Evolutionary conservation across 2,113 vertebrate genomes (phyloP), one percentile per base, ranked within the genome.

Genomic region (Trachemys scripta): DNA sequence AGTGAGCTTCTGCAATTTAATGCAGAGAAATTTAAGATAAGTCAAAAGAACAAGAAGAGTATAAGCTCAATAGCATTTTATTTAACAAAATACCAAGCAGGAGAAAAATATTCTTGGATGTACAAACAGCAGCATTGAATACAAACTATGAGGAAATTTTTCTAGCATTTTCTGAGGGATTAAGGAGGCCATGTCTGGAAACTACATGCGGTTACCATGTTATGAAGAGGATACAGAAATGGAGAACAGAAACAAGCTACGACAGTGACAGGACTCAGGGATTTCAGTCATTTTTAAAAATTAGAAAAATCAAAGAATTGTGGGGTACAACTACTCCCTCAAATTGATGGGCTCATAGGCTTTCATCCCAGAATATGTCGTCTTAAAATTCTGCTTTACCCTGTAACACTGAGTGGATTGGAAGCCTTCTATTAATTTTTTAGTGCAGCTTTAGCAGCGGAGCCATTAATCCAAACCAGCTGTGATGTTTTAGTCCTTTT

Each of bases 381-480:
- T 16, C 91, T 51, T 88, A 25, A 84, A 38, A 42, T 62, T 11
- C 59, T 65, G 87, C 82, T 86, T 35, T 42, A 24, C 57, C 31
- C 54, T 38, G 11, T 31, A n/a, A 24, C 17, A 47, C 3, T 5
- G 11, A 57, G 54, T 3, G 47, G 82, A 29, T 49, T 51, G 45
- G 0, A 80, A 86, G 19, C 75, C 56, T 22, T 80, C 83, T 45
- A 4, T 22, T 25, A 10, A 31, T 14, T 10, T 57, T 79, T 97
- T 57, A 93, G 87, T 78, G 86, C 2, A 94, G 92, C 87, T 95
- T 87, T 93, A 95, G 95, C 93, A 97, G 89, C 88, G 78, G 94
- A 96, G 95, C 93, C 87, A 80, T 90, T 95, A 91, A 95, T 94
- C 53, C 89, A 94, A 89, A 93, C 29, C 78, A 96, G 57, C 56